A percentile compares a stretch with the other conserved stretches of the same genome.
Evolutionary conservation across 2,797 vertebrate species (phyloP).

Genomic region (Hypotaenidia philippensis): DNA sequence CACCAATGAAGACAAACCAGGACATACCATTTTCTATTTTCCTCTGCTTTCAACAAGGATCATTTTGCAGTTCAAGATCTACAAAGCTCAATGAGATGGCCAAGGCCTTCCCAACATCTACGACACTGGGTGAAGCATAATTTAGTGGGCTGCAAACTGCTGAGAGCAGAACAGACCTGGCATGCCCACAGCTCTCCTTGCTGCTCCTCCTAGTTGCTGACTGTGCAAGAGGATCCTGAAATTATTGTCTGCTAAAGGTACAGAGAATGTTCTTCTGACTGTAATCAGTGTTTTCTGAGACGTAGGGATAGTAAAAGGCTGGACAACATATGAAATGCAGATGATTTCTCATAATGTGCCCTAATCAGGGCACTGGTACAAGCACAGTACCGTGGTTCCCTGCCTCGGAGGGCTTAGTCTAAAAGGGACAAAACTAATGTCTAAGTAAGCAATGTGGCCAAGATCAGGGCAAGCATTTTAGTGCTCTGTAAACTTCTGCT

Average conservation of each 20-base stretch:
- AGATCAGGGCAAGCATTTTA: accelerated
- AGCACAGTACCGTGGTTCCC: neutral
- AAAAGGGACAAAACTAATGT: neutral
- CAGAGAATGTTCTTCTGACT: neutral
- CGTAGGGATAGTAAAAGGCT: neutral
- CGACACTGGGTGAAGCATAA: neutral
- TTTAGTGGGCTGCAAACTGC: neutral
- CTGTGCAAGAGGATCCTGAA: neutral
- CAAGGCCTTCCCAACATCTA: neutral
- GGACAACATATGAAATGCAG: neutral
- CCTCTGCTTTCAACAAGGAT: neutral
- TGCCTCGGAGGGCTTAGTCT: neutral
- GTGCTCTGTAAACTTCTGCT: neutral
- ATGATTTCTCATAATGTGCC: neutral
- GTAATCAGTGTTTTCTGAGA: neutral
- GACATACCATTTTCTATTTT: neutral
- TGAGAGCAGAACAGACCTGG: neutral
- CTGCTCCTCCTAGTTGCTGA: neutral
- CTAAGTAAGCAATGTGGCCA: neutral
- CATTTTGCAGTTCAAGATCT: neutral
- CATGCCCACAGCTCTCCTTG: neutral
- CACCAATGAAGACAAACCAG: neutral
- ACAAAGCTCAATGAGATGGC: neutral
- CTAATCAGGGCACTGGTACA: neutral
- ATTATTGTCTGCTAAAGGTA: neutral